Evolutionary conservation across 2,797 vertebrate genomes (phyloP).

Genomic region (Eulemur rubriventer): DNA sequence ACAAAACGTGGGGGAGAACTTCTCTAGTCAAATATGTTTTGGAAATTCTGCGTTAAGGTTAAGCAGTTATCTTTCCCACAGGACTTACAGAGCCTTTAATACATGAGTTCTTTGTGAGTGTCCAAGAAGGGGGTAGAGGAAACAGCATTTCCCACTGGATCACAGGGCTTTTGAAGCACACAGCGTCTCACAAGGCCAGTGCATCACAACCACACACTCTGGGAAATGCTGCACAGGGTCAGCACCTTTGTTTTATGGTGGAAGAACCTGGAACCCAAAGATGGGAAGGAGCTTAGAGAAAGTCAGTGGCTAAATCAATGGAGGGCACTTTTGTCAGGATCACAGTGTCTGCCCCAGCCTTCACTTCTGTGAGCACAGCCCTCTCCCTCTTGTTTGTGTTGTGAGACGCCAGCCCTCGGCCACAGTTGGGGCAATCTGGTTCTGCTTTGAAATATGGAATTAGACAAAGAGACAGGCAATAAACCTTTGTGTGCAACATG

Average conservation of each 20-base stretch:
- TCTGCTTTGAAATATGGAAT: not conserved
- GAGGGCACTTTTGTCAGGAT: not conserved
- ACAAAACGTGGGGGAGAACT: not conserved
- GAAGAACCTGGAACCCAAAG: not conserved
- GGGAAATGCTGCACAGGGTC: not conserved
- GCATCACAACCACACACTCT: not conserved
- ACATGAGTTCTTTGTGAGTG: not conserved
- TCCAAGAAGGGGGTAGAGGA: not conserved
- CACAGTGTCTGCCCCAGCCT: not conserved
- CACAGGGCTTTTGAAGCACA: not conserved
- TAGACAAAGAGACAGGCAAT: not conserved
- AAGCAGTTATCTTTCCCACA: not conserved
- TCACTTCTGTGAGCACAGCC: not conserved
- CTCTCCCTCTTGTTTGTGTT: not conserved
- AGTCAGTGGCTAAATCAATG: not conserved
- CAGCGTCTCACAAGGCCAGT: not conserved
- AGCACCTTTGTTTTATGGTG: not conserved
- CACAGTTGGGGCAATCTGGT: not conserved
- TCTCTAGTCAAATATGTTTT: not conserved
- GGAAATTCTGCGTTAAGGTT: not conserved
- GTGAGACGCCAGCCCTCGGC: not conserved
- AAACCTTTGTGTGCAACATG: not conserved
- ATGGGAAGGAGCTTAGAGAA: not conserved
- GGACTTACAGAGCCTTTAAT: not conserved
- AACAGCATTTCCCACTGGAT: not conserved